Base-by-base conservation (phyloP, 2,888 invertebrate genomes). In the Drosophila atroscutellata region DNA sequence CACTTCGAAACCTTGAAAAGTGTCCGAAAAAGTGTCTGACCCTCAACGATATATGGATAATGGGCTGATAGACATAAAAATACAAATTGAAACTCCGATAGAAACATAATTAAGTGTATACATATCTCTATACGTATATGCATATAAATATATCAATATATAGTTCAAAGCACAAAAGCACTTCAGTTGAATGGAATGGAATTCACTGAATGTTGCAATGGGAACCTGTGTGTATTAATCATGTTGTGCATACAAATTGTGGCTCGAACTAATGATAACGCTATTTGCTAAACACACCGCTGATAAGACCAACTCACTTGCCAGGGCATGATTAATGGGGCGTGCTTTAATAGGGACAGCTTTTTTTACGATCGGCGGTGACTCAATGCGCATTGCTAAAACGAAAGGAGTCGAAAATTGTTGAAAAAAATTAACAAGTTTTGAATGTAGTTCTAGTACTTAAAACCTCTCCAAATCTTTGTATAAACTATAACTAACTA, bases 281-380 rank as follows among this genome's bases (percentile, higher is more conserved):
- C 26, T 87, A 86, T 89, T 87, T 85, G 89, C 80, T 76, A 85
- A 87, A 86, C 77, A 77, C 58, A 72, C 54, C 47, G 54, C 51
- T 66, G 87, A 89, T 87, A 87, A 86, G 78, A 36, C 58, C 78
- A 75, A 67, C 51, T 70, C 37, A 37, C 59, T 58, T 68, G 68
- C 39, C 54, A 69, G 50, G 58, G 39, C 49, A 60, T 80, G 75
- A 77, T 72, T 80, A 77, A 77, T 65, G 42, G 49, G 61, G 63
- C 54, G 68, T 60, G 55, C 50, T 52, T 52, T 34, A 20, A 34
- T 26, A 51, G 24, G 45, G 30, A 37, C 8, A 50, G 56, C 20
- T 24, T 45, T 51, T 68, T 68, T 62, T 58, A 55, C 50, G 37
- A 13, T 49, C 28, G 13, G 32, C 26, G 50, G 39, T 80, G 79